These are phyloP conservation scores for Bradypodion ventrale DNA, from an alignment of 2,797 vertebrate genomes.

Conservation along the genomic window DNA sequence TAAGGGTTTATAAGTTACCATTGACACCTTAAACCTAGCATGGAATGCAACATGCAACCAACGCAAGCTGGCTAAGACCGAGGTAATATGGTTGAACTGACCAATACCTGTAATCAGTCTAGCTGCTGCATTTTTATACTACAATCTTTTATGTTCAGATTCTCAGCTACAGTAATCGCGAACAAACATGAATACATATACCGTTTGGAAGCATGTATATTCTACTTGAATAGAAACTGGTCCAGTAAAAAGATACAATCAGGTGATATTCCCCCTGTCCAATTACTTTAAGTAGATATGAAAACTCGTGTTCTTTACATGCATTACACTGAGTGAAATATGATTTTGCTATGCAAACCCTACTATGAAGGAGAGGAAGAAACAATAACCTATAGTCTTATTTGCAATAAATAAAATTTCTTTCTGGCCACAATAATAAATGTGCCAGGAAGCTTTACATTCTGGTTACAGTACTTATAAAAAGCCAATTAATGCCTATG, in stretches of 20 bases:
- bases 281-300: neutral
- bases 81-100: no score
- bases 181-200: neutral
- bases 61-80: no score
- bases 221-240: neutral
- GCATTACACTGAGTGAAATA: neutral
- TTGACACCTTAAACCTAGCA: no score
- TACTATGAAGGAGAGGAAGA: neutral
- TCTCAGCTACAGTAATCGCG: neutral
- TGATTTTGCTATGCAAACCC: neutral
- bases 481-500: neutral
- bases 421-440: neutral
- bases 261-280: no score
- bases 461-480: neutral
- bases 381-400: neutral
- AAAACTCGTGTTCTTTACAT: no score
- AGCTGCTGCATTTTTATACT: no score
- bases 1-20: no score
- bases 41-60: no score
- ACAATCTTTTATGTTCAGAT: neutral
- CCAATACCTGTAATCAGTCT: no score
- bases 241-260: neutral
- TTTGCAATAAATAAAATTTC: neutral
- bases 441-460: neutral
- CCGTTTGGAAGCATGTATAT: neutral